Evolutionary conservation across 2,113 vertebrate genomes (phyloP), one percentile per base, ranked within the genome.

Genomic region (Eretmochelys imbricata): DNA sequence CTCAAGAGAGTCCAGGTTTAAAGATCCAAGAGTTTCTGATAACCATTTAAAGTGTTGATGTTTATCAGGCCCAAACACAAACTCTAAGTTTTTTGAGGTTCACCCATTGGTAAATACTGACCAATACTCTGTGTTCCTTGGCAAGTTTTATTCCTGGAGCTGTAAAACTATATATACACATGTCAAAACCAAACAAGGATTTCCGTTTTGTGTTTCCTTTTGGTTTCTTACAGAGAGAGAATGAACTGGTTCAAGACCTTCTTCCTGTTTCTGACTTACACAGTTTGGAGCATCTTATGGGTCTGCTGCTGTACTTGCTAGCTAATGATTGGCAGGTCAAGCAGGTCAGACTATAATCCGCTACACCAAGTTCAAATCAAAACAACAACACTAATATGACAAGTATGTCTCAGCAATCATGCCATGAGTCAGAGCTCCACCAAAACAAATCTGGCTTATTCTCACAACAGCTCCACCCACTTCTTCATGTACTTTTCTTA

Each of bases 381-480:
- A 93, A 88, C 54, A 94, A 53, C 48, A 87, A 29, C 80, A 86
- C n/a, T 88, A 85, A 75, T 57, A 53, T 82, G 75, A 89, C 75
- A 82, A 50, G 84, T 94, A 85, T 78, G 11, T 89, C 91, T 96
- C 72, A 93, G 86, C 79, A 97, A 97, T 95, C 65, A 93, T 35
- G n/a, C 48, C 95, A 80, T 92, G 9, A 55, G 80, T 50, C n/a
- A 8, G 25, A 16, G 4, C 69, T 78, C 53, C 85, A 69, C 10
- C 79, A 86, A 93, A 94, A 94, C 31, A 80, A 57, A 27, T 29
- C 50, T 49, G 57, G 20, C 75, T 19, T 75, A 53, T 72, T 59
- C n/a, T 29, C 35, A 17, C 20, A 19, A 80, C 57, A 5, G 27
- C 53, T 53, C 84, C 48, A 24, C 91, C 86, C 84, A 91, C 92